Conservation (phyloP, 30 jellyfish, hydroid and myxozoan genomes). For the Aurelia sp. region DNA sequence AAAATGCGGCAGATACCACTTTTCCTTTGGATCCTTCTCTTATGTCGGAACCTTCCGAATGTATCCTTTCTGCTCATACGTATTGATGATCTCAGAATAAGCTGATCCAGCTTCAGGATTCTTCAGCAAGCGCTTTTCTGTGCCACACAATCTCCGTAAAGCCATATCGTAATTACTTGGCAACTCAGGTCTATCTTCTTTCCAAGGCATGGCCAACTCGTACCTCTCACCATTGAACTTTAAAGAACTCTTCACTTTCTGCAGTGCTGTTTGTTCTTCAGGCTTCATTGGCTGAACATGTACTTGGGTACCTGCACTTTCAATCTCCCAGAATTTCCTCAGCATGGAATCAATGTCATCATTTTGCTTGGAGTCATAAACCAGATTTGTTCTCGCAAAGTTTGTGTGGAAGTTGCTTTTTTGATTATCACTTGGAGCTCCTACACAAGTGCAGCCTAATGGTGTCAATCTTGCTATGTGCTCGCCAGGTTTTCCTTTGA, state of each 20-base stretch:
- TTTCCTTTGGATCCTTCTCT: neutral
- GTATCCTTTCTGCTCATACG: constrained; percentile 22
- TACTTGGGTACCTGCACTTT: neutral
- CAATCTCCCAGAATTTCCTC: constrained; percentile 20
- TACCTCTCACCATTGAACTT: constrained; percentile 32
- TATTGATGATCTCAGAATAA: constrained; percentile 11
- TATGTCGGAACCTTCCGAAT: neutral
- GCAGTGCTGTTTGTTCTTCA: constrained; percentile 8
- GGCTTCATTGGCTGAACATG: neutral
- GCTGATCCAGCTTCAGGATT: constrained; percentile 3
- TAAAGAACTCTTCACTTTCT: constrained; percentile 24
- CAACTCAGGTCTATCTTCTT: neutral
- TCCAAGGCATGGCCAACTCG: constrained; percentile 45
- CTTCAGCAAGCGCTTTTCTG: constrained; percentile 36
- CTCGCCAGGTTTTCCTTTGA: constrained; percentile 28
- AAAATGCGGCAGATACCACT: constrained; percentile 61
- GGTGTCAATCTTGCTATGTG: constrained; percentile 48
- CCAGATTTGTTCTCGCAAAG: neutral
- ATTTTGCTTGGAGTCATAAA: neutral
- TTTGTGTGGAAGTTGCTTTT: neutral
- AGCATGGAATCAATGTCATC: constrained; percentile 2
- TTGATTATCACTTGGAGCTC: constrained; percentile 20
- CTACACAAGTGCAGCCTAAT: constrained; percentile 53
- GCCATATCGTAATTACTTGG: constrained; percentile 27
- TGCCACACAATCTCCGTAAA: neutral